Evolutionary conservation across 2,888 invertebrate species (phyloP).

Genomic region (Metallyticus violacea): DNA sequence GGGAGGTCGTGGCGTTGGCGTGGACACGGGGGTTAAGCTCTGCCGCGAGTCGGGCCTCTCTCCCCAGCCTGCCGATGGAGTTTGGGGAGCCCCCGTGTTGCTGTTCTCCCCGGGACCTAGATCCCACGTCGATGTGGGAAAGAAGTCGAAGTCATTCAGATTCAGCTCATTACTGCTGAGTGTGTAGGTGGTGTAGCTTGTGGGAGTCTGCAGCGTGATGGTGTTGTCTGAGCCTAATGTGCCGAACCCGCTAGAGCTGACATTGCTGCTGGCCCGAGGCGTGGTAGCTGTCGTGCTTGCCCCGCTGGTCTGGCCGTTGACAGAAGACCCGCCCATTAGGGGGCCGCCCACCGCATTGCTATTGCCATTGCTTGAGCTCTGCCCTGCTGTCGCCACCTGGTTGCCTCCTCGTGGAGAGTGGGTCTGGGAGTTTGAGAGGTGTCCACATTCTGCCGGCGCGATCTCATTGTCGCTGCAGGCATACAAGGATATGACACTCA

Average conservation of each 20-base stretch:
- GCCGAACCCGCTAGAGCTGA: constrained; percentile 41
- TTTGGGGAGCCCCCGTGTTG: constrained; percentile 15
- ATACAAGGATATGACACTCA: not conserved
- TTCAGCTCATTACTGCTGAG: constrained; percentile 52
- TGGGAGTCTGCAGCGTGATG: constrained; percentile 22
- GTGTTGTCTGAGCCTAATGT: constrained; percentile 16
- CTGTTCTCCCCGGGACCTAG: constrained; percentile 33
- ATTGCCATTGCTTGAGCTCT: constrained; percentile 26
- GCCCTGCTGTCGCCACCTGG: constrained; percentile 17
- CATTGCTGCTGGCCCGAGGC: constrained; percentile 39
- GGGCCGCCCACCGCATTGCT: constrained; percentile 37
- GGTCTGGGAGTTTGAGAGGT: constrained; percentile 47
- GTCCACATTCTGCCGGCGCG: constrained; percentile 47
- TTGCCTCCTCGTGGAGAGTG: constrained; percentile 35
- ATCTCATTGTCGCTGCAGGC: constrained; percentile 45
- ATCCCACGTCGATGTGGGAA: constrained; percentile 62
- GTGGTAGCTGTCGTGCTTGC: constrained; percentile 25
- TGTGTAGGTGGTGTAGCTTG: constrained; percentile 35
- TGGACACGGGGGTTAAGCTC: constrained; percentile 56
- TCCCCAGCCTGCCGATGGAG: constrained; percentile 32
- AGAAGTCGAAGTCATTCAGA: constrained; percentile 59
- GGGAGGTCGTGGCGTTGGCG: constrained; percentile 59
- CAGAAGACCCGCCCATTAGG: constrained; percentile 31
- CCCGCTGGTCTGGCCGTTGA: constrained; percentile 25
- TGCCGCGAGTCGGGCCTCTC: constrained; percentile 62